Percentiles rank a stretch among this genome's conserved stretches.
Conservation (phyloP, 2,888 invertebrate species). For the Micoletzkya japonica region DNA sequence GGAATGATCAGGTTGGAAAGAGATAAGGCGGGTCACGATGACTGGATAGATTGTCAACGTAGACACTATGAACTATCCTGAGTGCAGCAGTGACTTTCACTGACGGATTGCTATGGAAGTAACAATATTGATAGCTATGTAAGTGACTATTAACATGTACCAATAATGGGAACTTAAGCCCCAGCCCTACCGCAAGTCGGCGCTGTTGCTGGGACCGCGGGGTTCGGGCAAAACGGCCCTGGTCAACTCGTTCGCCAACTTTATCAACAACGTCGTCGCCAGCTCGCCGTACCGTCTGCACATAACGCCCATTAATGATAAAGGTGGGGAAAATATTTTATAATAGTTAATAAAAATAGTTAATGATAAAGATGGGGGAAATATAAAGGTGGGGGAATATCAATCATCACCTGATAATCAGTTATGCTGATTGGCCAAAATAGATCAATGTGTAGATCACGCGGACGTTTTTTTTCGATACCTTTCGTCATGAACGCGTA, state of each 20-base stretch:
- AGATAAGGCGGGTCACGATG: background rate
- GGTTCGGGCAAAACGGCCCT: conserved; percentile 25
- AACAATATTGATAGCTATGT: no score
- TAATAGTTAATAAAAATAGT: background rate
- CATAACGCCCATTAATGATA: conserved; percentile 28
- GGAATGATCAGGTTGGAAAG: conserved; percentile 3
- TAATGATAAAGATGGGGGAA: no score
- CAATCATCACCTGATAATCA: no score
- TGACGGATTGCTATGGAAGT: no score
- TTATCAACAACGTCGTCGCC: conserved; percentile 20
- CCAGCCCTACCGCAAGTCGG: conserved; percentile 16
- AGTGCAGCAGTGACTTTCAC: no score
- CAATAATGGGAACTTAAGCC: no score
- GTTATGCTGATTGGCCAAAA: background rate
- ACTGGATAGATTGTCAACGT: background rate
- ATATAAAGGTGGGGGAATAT: no score
- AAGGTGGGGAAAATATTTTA: background rate
- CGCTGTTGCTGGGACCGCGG: conserved; percentile 21
- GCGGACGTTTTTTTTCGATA: background rate
- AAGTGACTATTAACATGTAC: no score
- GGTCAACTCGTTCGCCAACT: conserved; percentile 29
- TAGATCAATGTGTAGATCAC: background rate
- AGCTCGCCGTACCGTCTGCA: conserved; percentile 25
- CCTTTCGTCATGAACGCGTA: no score
- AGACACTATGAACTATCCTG: no score